These are phyloP conservation scores for Agonum fuliginosum DNA, from an alignment of 2,888 invertebrate species.

Conservation along the genomic window DNA sequence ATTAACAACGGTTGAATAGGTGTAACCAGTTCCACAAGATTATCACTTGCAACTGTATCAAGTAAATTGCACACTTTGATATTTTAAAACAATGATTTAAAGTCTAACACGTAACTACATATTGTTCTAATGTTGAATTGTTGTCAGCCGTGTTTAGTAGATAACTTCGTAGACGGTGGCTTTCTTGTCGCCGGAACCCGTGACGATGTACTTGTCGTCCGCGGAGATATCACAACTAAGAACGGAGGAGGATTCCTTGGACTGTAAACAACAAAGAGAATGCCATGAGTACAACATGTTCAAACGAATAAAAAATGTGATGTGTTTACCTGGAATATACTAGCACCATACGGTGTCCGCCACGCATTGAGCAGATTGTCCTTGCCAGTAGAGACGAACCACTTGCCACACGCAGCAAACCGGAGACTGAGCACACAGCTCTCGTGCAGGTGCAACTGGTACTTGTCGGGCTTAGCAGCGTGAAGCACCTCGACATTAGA, in stretches of 20 bases:
- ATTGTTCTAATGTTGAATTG: conserved; percentile 26
- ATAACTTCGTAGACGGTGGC: conserved; percentile 98
- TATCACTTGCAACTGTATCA: conserved; percentile 16
- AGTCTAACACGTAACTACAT: conserved; percentile 52
- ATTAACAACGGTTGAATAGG: conserved; percentile 35
- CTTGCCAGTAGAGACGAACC: conserved; percentile 99
- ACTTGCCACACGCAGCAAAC: conserved; percentile 97
- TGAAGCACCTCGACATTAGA: conserved; percentile 96
- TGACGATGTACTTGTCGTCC: conserved; percentile 98
- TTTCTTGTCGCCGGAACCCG: conserved; percentile 98
- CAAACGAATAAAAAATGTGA: no score
- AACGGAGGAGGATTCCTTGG: conserved; percentile 97
- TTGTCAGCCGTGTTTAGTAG: conserved; percentile 75
- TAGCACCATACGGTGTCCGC: conserved; percentile 98
- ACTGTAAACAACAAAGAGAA: conserved; percentile 73
- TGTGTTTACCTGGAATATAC: conserved; percentile 97
- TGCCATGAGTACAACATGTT: background rate
- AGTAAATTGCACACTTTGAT: conserved; percentile 50
- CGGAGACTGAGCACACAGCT: conserved; percentile 96
- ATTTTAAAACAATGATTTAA: conserved; percentile 38
- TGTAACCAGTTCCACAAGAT: conserved; percentile 27
- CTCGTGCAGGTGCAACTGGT: conserved; percentile 96
- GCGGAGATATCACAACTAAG: conserved; percentile 98
- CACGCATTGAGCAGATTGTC: conserved; percentile 98
- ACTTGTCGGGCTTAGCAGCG: conserved; percentile 93